Conservation (phyloP, 2,113 vertebrate species). For the Proterorhinus semilunaris region DNA sequence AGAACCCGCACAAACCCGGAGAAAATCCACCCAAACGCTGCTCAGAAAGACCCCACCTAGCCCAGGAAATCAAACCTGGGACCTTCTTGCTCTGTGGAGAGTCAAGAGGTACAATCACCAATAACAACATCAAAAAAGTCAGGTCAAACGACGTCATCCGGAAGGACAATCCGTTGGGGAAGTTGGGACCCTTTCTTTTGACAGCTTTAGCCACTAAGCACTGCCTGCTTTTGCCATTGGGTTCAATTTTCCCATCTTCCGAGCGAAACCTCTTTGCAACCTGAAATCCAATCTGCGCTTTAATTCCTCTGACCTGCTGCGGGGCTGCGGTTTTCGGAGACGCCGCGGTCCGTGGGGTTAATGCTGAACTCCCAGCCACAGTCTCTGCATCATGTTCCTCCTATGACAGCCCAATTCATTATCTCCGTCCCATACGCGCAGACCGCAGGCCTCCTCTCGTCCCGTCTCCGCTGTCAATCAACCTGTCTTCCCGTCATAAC, state of each 20-base stretch:
- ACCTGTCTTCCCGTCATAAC: slow-evolving; percentile 21
- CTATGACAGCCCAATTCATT: slow-evolving; percentile 3
- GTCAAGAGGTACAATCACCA: no score
- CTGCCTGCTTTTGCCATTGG: neutral
- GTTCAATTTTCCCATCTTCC: neutral
- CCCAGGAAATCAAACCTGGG: no score
- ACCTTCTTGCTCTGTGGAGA: no score
- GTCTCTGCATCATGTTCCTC: slow-evolving; percentile 34
- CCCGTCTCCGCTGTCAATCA: slow-evolving; percentile 42
- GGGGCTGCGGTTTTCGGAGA: slow-evolving; percentile 43
- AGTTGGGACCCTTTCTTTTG: no score
- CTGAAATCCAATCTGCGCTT: slow-evolving; percentile 45
- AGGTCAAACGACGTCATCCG: no score
- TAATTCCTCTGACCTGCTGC: slow-evolving; percentile 29
- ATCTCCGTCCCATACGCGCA: neutral
- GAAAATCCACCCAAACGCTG: no score
- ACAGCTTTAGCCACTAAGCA: no score
- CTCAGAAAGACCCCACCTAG: no score
- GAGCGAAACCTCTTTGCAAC: slow-evolving; percentile 33
- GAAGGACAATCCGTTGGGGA: no score
- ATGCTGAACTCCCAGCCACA: slow-evolving; percentile 40
- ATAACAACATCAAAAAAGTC: no score
- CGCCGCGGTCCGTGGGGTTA: slow-evolving; percentile 36
- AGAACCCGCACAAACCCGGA: no score
- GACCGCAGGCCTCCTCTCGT: slow-evolving; percentile 37